A percentile compares a stretch with the other conserved stretches of the same genome.
Evolutionary conservation across 2,797 vertebrate genomes (phyloP).

Genomic region (Hylomyscus alleni): DNA sequence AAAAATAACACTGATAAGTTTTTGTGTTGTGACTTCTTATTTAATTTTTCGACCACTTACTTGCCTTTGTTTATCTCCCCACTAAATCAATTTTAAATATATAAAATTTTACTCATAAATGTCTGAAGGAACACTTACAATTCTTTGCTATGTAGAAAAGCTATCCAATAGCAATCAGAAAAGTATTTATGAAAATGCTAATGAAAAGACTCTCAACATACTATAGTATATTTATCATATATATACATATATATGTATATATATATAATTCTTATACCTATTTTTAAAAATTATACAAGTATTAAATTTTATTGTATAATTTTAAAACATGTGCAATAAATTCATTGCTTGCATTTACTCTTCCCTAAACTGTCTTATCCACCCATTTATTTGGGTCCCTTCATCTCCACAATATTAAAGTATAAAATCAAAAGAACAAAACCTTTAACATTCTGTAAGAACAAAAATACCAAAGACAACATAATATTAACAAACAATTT

Average conservation of each 20-base stretch:
- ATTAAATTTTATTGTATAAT: not conserved
- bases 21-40: slow-evolving; percentile 33
- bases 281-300: not conserved
- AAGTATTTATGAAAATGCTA: slow-evolving; percentile 12
- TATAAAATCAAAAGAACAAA: slow-evolving; percentile 15
- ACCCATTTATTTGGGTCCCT: not conserved
- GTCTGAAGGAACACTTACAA: not conserved
- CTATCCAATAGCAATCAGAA: not conserved
- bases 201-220: slow-evolving; percentile 39
- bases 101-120: not conserved
- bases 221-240: not conserved
- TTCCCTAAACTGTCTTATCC: not conserved
- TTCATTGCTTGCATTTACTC: not conserved
- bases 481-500: not conserved
- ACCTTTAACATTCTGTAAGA: not conserved
- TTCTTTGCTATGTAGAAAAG: not conserved
- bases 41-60: slow-evolving; percentile 44
- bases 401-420: not conserved
- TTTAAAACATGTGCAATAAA: not conserved
- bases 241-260: too few relatives aligned
- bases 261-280: not conserved
- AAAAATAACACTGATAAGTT: slow-evolving; percentile 63
- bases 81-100: slow-evolving; percentile 21
- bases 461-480: not conserved
- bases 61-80: slow-evolving; percentile 20